Percentiles rank a stretch among this genome's conserved stretches.
These are phyloP conservation scores for Esox niger DNA, from an alignment of 2,113 vertebrate genomes.

Conservation along the genomic window DNA sequence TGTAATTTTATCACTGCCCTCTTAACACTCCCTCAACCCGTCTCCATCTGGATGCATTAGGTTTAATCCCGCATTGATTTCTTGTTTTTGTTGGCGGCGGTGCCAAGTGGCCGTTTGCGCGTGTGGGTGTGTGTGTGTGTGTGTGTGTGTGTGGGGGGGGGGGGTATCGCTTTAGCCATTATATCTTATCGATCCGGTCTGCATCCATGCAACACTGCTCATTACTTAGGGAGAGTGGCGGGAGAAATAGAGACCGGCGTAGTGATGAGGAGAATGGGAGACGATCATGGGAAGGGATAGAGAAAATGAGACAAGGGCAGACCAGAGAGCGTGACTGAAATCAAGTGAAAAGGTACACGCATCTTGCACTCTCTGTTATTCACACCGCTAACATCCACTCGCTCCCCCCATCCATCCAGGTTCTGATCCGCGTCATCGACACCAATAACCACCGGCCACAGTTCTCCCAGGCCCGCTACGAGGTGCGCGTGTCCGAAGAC, in stretches of 20 bases:
- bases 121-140: too few species aligned
- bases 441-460: conserved; percentile 96
- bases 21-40: background rate
- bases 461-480: conserved; percentile 86
- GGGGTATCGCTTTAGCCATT: conserved; percentile 33
- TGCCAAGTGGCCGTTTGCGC: conserved; percentile 38
- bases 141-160: too few species aligned
- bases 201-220: conserved; percentile 22
- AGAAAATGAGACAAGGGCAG: background rate
- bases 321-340: background rate
- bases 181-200: conserved; percentile 38
- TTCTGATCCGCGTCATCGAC: conserved; percentile 94
- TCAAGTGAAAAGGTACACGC: too few species aligned
- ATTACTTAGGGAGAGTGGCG: conserved; percentile 13
- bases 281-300: background rate
- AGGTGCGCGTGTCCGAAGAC: conserved; percentile 86
- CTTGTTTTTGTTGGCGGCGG: conserved; percentile 27
- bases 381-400: background rate
- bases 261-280: background rate
- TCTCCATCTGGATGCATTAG: conserved; percentile 30
- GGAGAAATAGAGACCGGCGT: too few species aligned
- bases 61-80: conserved; percentile 44
- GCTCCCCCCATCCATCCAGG: conserved; percentile 62
- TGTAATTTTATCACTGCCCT: conserved; percentile 25
- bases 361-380: background rate